Percentiles rank a stretch among this genome's conserved stretches.
Conservation (phyloP, 64 coral and sea anemone species). For the Montipora foliosa region DNA sequence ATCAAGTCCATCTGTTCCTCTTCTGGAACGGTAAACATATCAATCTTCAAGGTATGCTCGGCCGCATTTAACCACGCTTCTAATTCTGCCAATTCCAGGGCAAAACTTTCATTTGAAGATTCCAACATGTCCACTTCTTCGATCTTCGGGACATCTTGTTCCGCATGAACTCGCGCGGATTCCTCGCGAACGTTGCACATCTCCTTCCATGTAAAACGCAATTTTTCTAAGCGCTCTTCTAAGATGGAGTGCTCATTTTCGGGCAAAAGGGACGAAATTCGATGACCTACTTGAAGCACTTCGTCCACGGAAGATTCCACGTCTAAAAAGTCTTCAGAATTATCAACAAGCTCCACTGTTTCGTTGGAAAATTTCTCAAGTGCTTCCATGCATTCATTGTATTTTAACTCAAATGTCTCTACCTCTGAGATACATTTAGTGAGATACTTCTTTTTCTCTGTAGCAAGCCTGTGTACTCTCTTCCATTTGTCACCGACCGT, state of each 20-base stretch:
- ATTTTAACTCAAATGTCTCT: constrained; percentile 73
- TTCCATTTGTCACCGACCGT: constrained; percentile 75
- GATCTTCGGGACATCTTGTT: constrained; percentile 17
- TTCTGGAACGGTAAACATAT: constrained; percentile 91
- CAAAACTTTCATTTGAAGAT: constrained; percentile 50
- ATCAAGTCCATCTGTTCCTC: constrained; percentile 91
- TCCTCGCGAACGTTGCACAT: constrained; percentile 44
- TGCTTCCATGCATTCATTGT: constrained; percentile 66
- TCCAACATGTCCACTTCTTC: constrained; percentile 44
- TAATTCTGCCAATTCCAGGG: constrained; percentile 60
- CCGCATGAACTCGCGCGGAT: constrained; percentile 49
- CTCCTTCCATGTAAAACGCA: constrained; percentile 40
- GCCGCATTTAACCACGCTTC: constrained; percentile 73
- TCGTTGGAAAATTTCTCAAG: constrained; percentile 37
- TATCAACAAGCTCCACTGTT: neutral
- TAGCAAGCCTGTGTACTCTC: constrained; percentile 60
- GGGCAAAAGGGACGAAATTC: constrained; percentile 26
- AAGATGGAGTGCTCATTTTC: constrained; percentile 29
- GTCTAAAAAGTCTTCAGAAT: constrained; percentile 3
- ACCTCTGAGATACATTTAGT: constrained; percentile 60
- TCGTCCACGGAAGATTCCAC: constrained; percentile 32
- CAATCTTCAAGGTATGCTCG: constrained; percentile 72
- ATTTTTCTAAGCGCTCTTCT: constrained; percentile 21
- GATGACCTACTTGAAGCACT: constrained; percentile 49
- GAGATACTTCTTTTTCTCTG: constrained; percentile 69